Base-by-base conservation (phyloP, 2,888 invertebrate species). In the Physocephala rufipes region DNA sequence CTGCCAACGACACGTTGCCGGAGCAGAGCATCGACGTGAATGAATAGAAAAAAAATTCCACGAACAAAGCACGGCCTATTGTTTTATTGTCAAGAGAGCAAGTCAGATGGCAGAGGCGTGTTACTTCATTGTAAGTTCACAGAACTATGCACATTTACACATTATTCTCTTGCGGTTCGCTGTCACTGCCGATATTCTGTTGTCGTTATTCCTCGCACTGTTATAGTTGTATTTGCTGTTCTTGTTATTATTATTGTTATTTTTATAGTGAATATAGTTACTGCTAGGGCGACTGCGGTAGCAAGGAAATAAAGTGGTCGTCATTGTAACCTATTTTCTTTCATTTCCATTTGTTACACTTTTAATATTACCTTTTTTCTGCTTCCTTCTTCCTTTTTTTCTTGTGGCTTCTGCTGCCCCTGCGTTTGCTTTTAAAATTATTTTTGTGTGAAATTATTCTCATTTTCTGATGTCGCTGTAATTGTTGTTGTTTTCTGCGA, bases 281-380 rank as follows among this genome's bases (percentile, higher is more conserved):
- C 15, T 21, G 55, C 61, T 43, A 43, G n/a, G 3, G 51, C 19
- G 51, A n/a, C 24, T 21, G 55, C 61, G n/a, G 61, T n/a, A 15
- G 58, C 58, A 58, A 58, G 26, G 28, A 28, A 24, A 58, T 58
- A 9, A 58, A 58, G 28, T 58, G 7, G 26, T 58, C 28, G 58
- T 58, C 58, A 58, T 16, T 58, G 26, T 58, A 58, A 58, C 58
- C 58, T 24, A 58, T 58, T 58, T 58, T 58, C 58, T 58, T 28
- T 58, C 58, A 58, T 58, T 58, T 58, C 58, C 58, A 58, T 58
- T 58, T 24, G 58, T 58, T 58, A 58, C 58, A 58, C 58, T 58
- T 58, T 58, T 36, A 36, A 36, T 36, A 36, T 4, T 4, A 9
- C 36, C 5, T 4, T 36, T 36, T 4, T 9, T 36, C 5, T 36